phyloP scores from a whole-genome alignment of 1,140 invertebrate genomes.

The Dufourea novaeangliae region DNA sequence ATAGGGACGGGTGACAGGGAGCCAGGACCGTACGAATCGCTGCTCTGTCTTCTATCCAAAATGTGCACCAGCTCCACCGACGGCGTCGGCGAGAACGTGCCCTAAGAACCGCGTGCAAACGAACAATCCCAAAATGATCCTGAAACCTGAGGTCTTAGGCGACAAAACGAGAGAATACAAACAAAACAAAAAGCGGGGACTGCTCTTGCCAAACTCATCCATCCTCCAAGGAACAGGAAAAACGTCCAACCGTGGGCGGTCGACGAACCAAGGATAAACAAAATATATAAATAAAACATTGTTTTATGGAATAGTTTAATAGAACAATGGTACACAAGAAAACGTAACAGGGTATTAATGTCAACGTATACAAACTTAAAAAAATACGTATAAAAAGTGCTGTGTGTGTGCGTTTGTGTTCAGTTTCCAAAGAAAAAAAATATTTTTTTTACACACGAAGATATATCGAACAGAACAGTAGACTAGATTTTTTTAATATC shows the following conservation, averaged over 20 bases:
- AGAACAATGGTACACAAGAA: neutral
- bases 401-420: too few relatives aligned
- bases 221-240: neutral
- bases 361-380: neutral
- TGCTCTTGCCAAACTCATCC: neutral
- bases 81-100: slow-evolving; percentile 80
- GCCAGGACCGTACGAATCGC: slow-evolving; percentile 77
- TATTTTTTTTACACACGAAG: too few relatives aligned
- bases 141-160: too few relatives aligned
- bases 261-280: neutral
- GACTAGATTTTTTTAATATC: too few relatives aligned
- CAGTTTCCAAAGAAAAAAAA: too few relatives aligned
- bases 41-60: slow-evolving; percentile 78
- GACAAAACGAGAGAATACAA: neutral
- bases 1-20: slow-evolving; percentile 78
- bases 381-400: neutral
- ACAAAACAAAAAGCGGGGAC: neutral
- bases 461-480: too few relatives aligned
- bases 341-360: neutral
- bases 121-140: neutral
- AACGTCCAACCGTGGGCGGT: too few relatives aligned
- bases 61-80: slow-evolving; percentile 80
- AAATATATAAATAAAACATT: neutral
- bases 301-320: slow-evolving; percentile 10
- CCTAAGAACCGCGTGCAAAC: slow-evolving; percentile 60